These are phyloP conservation scores for Rhabdophis nuchalis DNA, from an alignment of 2,797 vertebrate species.

Conservation along the genomic window DNA sequence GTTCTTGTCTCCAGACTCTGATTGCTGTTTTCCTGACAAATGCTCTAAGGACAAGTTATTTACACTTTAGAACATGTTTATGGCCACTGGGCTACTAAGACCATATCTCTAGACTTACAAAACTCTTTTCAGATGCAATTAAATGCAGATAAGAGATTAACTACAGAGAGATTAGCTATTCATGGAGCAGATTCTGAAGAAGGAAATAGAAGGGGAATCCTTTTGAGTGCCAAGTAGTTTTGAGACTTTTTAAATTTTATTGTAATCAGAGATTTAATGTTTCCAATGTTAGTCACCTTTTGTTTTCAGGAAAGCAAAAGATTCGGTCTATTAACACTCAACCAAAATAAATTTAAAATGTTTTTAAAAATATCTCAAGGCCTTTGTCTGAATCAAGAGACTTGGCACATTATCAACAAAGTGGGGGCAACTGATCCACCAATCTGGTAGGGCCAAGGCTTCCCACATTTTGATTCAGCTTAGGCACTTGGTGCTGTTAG, in stretches of 20 bases:
- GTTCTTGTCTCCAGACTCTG: not conserved
- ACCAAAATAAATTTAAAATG: not conserved
- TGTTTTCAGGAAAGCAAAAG: not conserved
- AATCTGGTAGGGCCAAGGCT: too few relatives aligned
- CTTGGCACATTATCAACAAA: not conserved
- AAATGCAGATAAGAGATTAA: conserved; percentile 1
- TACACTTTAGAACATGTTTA: not conserved
- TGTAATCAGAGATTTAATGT: not conserved
- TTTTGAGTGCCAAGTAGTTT: not conserved
- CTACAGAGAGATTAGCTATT: not conserved
- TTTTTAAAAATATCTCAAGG: not conserved
- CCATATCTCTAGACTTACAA: not conserved
- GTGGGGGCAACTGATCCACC: not conserved
- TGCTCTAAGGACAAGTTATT: conserved; percentile 4
- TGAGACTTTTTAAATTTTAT: not conserved
- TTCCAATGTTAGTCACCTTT: not conserved
- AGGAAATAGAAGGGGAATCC: not conserved
- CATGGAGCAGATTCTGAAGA: not conserved
- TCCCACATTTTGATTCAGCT: not conserved
- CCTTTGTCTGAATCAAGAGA: not conserved
- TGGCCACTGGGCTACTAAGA: not conserved
- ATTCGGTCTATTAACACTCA: not conserved
- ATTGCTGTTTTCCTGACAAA: not conserved
- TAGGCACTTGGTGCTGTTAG: not conserved
- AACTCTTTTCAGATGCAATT: not conserved